Evolutionary conservation across 2,888 invertebrate species (phyloP).

Genomic region (Saturnia pavonia): DNA sequence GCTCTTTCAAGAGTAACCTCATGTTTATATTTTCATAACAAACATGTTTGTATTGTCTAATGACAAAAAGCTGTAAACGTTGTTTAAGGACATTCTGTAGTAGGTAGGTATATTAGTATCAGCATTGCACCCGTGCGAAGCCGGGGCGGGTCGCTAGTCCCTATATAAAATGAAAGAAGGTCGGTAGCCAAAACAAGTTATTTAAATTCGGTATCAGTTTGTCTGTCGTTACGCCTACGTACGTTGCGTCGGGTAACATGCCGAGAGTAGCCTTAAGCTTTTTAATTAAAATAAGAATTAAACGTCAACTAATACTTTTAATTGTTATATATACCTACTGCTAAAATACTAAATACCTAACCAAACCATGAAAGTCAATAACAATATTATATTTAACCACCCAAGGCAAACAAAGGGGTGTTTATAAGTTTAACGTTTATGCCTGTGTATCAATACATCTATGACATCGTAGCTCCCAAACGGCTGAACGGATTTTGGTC

Average conservation of each 20-base stretch:
- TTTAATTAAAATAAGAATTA: slow-evolving; percentile 38
- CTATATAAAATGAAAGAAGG: slow-evolving; percentile 31
- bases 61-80: too few relatives aligned
- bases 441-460: too few relatives aligned
- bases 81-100: too few relatives aligned
- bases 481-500: too few relatives aligned
- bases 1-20: too few relatives aligned
- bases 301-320: not conserved
- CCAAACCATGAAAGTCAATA: not conserved
- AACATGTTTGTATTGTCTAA: too few relatives aligned
- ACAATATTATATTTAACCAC: not conserved
- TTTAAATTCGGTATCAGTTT: slow-evolving; percentile 68
- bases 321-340: not conserved
- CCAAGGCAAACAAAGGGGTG: too few relatives aligned
- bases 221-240: slow-evolving; percentile 57
- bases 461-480: too few relatives aligned
- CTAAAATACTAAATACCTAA: not conserved
- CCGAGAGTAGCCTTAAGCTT: slow-evolving; percentile 26
- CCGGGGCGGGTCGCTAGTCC: not conserved
- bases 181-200: slow-evolving; percentile 75
- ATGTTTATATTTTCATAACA: too few relatives aligned
- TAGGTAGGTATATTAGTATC: too few relatives aligned
- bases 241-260: slow-evolving; percentile 38
- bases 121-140: too few relatives aligned
- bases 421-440: too few relatives aligned